Base-by-base conservation (phyloP, 1,140 invertebrate genomes). In the Polypedilum pembai region DNA sequence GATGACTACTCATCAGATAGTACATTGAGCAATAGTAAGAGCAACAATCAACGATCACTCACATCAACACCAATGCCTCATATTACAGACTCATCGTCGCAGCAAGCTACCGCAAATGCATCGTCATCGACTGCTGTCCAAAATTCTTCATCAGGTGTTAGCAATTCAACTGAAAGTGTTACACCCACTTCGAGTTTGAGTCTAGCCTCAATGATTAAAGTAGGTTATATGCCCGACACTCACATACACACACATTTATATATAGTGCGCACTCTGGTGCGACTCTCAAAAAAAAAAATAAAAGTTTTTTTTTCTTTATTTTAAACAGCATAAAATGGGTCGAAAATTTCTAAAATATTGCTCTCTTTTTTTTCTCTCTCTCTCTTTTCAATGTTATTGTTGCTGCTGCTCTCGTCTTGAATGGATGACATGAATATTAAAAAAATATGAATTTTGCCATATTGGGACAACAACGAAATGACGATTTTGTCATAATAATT, bases 131-230 rank as follows among this genome's bases (percentile, higher is more conserved):
- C 77, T 72, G 65, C 33, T n/a, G 40, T 41, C 33, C 75, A 74
- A 41, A 65, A 75, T 15, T 24, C 75, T 75, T 3, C 69, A 75
- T 56, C 73, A 74, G 73, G 73, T 56, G 73, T 74, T 56, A 74
- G 41, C 21, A 80, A 79, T 75, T 80, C 81, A 72, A 76, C 78
- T 24, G 80, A 82, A 74, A 77, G 76, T 33, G 77, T 78, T 66
- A 76, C 79, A 75, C 78, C 80, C 69, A 80, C 81, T 74, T 80
- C 74, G 76, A 78, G 79, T 74, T 80, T 73, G 76, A 78, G 79
- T 78, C 78, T 81, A 77, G 80, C 81, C 75, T 82, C 81, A 77
- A 73, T 82, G 74, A 82, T 82, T 45, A 82, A 82, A 79, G 81
- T 82, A 75, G 74, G 69, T 76, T 72, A 20, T 33, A 5, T 17